Conservation (phyloP, 1,140 invertebrate species). For the Drosophila ercepeae region DNA sequence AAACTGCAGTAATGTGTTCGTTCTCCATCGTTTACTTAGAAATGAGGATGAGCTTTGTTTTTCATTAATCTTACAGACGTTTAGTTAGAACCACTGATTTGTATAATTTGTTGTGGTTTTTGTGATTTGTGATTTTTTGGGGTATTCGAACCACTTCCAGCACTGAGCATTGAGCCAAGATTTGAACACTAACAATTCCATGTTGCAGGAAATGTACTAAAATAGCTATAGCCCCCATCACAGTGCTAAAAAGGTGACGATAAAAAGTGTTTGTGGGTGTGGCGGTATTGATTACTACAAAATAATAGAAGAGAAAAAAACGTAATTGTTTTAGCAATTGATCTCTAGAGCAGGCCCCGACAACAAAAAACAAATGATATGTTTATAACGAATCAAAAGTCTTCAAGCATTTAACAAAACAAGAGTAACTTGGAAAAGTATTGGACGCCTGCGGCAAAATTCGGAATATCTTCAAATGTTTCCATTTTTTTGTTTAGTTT, state of each 20-base stretch:
- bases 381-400: constrained; percentile 63
- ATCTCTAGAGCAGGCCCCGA: constrained; percentile 21
- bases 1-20: constrained; percentile 52
- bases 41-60: constrained; percentile 63
- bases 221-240: constrained; percentile 57
- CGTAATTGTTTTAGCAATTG: constrained; percentile 50
- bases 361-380: constrained; percentile 71
- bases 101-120: constrained; percentile 15
- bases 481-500: constrained; percentile 17
- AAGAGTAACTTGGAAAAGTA: constrained; percentile 35
- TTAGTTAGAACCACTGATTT: constrained; percentile 43
- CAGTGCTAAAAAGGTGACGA: constrained; percentile 52
- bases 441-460: constrained; percentile 31
- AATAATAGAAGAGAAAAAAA: constrained; percentile 18
- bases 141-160: constrained; percentile 36
- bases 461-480: constrained; percentile 11
- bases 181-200: constrained; percentile 79
- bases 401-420: constrained; percentile 59
- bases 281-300: constrained; percentile 22
- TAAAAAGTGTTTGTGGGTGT: background rate
- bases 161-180: constrained; percentile 70
- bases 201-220: constrained; percentile 69
- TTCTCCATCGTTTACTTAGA: constrained; percentile 44
- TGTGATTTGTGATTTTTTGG: constrained; percentile 15
- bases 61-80: constrained; percentile 31